Percentiles rank a stretch among this genome's conserved stretches.
Conservation (phyloP, 2,888 invertebrate genomes). For the Coelopa pilipes region DNA sequence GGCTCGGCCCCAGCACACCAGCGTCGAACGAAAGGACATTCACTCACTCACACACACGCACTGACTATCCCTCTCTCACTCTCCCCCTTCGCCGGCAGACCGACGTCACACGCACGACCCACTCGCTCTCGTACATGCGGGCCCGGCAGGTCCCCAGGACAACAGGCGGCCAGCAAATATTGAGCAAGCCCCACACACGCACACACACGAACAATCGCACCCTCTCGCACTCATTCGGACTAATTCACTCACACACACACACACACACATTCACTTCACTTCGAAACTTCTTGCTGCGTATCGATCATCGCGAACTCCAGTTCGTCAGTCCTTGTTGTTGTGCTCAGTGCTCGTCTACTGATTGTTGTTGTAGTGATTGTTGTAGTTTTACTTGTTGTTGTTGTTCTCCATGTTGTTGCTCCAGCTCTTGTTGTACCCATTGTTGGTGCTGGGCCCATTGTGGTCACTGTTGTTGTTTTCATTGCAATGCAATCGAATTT, state of each 20-base stretch:
- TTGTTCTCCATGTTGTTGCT: too few species aligned
- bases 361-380: slow-evolving; percentile 28
- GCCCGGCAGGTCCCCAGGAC: too few species aligned
- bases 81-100: background rate
- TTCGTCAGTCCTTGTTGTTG: slow-evolving; percentile 33
- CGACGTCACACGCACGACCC: too few species aligned
- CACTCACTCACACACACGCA: background rate
- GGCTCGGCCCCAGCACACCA: background rate
- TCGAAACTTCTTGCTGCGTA: slow-evolving; percentile 38
- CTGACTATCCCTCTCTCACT: background rate
- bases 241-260: too few species aligned
- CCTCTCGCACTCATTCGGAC: too few species aligned
- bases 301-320: slow-evolving; percentile 44
- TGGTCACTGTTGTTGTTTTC: background rate
- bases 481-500: slow-evolving; percentile 26
- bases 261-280: too few species aligned
- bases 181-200: too few species aligned
- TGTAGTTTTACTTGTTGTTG: background rate
- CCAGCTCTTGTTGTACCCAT: too few species aligned
- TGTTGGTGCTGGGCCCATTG: too few species aligned
- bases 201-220: too few species aligned
- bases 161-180: too few species aligned
- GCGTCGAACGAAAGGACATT: background rate
- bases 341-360: slow-evolving; percentile 19
- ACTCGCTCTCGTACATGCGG: too few species aligned